Evolutionary conservation across 2,888 invertebrate species (phyloP).

Genomic region (Philereme vetulata): DNA sequence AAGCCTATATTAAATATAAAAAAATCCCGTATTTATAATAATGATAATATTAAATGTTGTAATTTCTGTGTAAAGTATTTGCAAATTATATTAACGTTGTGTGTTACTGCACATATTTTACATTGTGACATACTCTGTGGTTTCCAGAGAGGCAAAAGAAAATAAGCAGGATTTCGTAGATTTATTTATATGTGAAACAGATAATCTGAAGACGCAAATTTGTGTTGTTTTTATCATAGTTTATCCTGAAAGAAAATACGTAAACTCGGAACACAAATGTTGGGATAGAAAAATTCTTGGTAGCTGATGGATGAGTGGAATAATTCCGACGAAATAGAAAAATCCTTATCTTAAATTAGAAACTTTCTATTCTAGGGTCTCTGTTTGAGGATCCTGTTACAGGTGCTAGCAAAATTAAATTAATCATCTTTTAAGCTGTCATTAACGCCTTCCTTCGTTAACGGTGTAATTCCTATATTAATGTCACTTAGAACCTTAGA

Average conservation of each 20-base stretch:
- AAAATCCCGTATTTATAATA: too few species aligned
- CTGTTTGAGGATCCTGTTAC: background rate
- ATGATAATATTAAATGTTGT: too few species aligned
- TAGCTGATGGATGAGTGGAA: too few species aligned
- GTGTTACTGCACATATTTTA: conserved; percentile 1
- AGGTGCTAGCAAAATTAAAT: background rate
- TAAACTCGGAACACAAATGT: background rate
- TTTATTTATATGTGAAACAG: conserved; percentile 29
- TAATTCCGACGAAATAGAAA: too few species aligned
- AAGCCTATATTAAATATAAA: too few species aligned
- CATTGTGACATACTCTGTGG: conserved; percentile 1
- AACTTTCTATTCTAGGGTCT: too few species aligned
- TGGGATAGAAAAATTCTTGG: too few species aligned
- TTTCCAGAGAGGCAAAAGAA: conserved; percentile 1
- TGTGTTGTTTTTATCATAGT: conserved; percentile 9
- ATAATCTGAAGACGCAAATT: conserved; percentile 17
- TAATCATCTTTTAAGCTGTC: background rate
- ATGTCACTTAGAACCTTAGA: conserved; percentile 16
- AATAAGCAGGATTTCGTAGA: conserved; percentile 15
- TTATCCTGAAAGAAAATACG: background rate
- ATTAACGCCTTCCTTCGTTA: conserved; percentile 7
- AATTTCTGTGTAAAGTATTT: too few species aligned
- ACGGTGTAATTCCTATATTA: conserved; percentile 15
- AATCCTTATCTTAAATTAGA: too few species aligned
- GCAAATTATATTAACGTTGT: background rate